Conservation (phyloP, 2,797 vertebrate species). For the Sylvilagus floridanus region DNA sequence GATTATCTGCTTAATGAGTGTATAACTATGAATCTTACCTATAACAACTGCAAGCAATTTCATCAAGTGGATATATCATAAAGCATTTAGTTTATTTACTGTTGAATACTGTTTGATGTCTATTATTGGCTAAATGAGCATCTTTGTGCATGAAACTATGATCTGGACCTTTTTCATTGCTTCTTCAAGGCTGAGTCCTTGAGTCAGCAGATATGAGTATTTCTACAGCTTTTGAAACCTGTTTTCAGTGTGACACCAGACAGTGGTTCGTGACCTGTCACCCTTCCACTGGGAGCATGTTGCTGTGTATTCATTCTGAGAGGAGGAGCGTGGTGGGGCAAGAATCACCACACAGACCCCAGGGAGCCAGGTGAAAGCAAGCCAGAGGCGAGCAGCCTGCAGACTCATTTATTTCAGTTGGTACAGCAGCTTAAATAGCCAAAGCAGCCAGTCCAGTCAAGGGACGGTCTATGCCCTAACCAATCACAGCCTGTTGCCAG, state of each 20-base stretch:
- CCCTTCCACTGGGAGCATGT: not conserved
- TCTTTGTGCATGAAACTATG: not conserved
- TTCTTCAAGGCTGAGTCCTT: not conserved
- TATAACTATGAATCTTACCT: not conserved
- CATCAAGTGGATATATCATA: not conserved
- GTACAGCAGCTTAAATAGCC: no score
- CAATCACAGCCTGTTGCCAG: no score
- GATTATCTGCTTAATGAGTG: not conserved
- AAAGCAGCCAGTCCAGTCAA: no score
- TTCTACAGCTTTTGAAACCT: not conserved
- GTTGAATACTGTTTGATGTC: not conserved
- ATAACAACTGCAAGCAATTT: not conserved
- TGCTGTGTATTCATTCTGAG: no score
- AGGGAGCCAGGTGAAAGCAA: no score
- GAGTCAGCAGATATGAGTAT: not conserved
- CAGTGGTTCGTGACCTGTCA: not conserved
- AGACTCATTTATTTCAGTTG: no score
- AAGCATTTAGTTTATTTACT: not conserved
- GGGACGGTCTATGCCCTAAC: no score
- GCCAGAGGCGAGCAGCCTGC: no score
- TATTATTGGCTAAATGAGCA: not conserved
- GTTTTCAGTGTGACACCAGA: not conserved
- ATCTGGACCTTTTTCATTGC: not conserved
- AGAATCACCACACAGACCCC: no score
- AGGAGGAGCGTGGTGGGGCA: no score